phyloP scores from a whole-genome alignment of 2,888 invertebrate genomes.

The Alloplasta piceator region DNA sequence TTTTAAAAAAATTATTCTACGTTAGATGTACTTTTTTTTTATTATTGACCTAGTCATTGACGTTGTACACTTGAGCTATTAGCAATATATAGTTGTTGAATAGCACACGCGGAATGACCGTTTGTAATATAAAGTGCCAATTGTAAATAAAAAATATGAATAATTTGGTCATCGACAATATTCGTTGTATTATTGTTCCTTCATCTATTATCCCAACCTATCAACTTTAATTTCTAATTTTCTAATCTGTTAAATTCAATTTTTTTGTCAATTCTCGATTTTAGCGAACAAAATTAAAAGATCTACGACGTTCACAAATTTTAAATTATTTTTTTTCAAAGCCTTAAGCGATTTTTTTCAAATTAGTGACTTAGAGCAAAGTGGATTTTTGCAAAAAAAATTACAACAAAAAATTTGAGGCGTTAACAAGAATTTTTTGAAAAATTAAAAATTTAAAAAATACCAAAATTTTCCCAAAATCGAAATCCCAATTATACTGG shows the following conservation, averaged over 20 bases:
- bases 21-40: constrained; percentile 32
- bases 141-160: constrained; percentile 77
- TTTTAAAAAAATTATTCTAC: constrained; percentile 10
- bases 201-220: not conserved
- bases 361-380: too few species aligned
- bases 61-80: constrained; percentile 53
- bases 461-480: too few species aligned
- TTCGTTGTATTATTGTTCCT: not conserved
- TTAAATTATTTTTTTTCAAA: too few species aligned
- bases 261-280: too few species aligned
- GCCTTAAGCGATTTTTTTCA: too few species aligned
- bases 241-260: too few species aligned
- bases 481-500: too few species aligned
- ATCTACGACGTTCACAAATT: too few species aligned
- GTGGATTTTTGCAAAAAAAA: not conserved
- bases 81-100: constrained; percentile 72
- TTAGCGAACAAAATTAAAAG: too few species aligned
- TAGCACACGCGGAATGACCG: constrained; percentile 64
- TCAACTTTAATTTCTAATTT: not conserved
- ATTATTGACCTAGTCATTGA: constrained; percentile 51
- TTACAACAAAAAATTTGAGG: too few species aligned
- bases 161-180: constrained; percentile 40
- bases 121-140: constrained; percentile 77
- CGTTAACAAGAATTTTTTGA: too few species aligned
- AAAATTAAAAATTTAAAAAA: too few species aligned